Conservation (phyloP, 1,140 invertebrate genomes). For the Temnothorax nylanderi region DNA sequence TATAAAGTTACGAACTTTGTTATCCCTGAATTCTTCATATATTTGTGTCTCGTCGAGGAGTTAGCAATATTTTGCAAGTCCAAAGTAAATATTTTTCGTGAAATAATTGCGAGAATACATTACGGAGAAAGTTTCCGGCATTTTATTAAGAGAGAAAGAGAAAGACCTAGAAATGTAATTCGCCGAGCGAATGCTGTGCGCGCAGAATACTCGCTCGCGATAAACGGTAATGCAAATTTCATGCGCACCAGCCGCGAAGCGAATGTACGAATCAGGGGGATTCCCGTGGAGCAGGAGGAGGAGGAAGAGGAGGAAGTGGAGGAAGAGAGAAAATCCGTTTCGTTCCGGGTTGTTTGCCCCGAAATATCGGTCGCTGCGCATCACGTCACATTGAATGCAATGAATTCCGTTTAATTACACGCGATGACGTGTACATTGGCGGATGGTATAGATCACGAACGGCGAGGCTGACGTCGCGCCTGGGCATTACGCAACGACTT, state of each 20-base stretch:
- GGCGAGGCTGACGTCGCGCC: conserved; percentile 17
- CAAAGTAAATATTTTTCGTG: background rate
- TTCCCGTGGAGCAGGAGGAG: background rate
- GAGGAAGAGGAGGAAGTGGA: background rate
- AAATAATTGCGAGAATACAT: background rate
- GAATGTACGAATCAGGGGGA: background rate
- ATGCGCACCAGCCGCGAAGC: conserved; percentile 13
- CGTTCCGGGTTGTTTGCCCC: conserved; percentile 12
- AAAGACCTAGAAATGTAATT: background rate
- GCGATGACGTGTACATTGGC: conserved; percentile 55
- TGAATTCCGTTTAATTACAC: conserved; percentile 67
- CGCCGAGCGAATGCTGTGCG: background rate
- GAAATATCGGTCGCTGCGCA: conserved; percentile 26
- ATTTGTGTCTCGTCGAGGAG: background rate
- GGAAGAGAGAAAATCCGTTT: background rate
- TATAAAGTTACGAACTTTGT: background rate
- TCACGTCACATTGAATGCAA: conserved; percentile 6
- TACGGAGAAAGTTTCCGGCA: background rate
- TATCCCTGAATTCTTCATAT: background rate
- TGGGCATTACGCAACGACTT: conserved; percentile 58
- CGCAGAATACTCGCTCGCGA: background rate
- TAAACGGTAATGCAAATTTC: conserved; percentile 44
- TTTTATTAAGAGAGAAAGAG: background rate
- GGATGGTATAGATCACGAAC: conserved; percentile 32
- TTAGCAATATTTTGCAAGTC: background rate